phyloP scores from a whole-genome alignment of 2,113 vertebrate genomes.

The Poeciliopsis prolifica region DNA sequence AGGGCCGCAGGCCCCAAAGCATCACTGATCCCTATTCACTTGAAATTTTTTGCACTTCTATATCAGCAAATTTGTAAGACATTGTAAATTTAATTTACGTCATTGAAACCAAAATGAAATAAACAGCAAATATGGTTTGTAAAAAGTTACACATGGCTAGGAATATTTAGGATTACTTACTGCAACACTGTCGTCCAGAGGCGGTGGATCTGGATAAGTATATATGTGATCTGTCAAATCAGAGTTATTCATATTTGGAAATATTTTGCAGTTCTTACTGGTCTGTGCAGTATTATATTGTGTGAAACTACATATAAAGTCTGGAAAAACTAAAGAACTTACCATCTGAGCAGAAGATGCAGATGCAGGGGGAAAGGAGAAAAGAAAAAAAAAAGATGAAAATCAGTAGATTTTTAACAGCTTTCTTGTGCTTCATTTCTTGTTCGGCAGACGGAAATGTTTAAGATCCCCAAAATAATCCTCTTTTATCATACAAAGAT shows the following conservation, averaged over 20 bases:
- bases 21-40: too few species aligned
- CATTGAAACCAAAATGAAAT: neutral
- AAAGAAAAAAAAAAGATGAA: constrained; percentile 1
- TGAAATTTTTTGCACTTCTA: neutral
- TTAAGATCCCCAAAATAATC: too few species aligned
- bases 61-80: neutral
- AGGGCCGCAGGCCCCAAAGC: too few species aligned
- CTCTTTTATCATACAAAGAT: neutral
- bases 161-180: constrained; percentile 58
- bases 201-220: constrained; percentile 57
- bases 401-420: constrained; percentile 18
- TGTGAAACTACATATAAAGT: neutral
- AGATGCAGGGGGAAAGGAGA: constrained; percentile 6
- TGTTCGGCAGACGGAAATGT: neutral
- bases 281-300: neutral
- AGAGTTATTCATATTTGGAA: neutral
- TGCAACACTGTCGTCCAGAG: constrained; percentile 70
- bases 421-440: neutral
- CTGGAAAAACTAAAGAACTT: constrained; percentile 25
- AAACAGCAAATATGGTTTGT: neutral
- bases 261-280: neutral
- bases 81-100: too few species aligned
- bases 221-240: neutral
- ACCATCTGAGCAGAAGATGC: constrained; percentile 52
- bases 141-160: neutral